Evolutionary conservation across 2,888 invertebrate species (phyloP), one percentile per base, ranked within the genome.

Genomic region (Hyalella azteca): DNA sequence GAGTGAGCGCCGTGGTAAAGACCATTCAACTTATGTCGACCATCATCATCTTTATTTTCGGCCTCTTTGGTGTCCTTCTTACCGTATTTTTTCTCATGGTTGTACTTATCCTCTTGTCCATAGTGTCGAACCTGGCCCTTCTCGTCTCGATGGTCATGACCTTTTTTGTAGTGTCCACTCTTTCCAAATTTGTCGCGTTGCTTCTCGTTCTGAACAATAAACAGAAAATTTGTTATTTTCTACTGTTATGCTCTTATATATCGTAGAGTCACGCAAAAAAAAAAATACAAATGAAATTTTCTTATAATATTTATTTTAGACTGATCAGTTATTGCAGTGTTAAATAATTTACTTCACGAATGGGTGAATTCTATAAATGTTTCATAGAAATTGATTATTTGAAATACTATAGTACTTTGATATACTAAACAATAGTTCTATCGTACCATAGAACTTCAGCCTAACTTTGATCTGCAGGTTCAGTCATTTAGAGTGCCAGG

Each of bases 51-150:
- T 66, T 66, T 66, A 0, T 36, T 22, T n/a, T 66, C 66, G 7
- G 7, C 36, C n/a, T 66, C 66, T 11, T 66, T 66, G 36, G n/a
- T 1, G 29, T 66, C 66, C 36, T 66, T 66, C 19, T 66, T 66
- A 7, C 66, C 66, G 19, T 66, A 66, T 66, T 32, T 36, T 15
- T 66, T 66, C 36, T 19, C 19, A 36, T 66, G 66, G 29, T 66
- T 32, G 66, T 66, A 66, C 66, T 66, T 66, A 36, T 66, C 66
- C 36, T 66, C 36, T 32, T 66, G 66, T 19, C 66, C 66, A 36
- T 66, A 66, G 36, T 36, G 19, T 66, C 29, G 32, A 3, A 36
- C 29, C 19, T 66, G 32, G 66, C 7, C 66, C 66, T 66, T 66
- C n/a, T 66, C 66, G 26, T 66, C 66, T 5, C 36, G 32, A 9